These are phyloP conservation scores for Sinhomidia bicolor DNA, from an alignment of 2,888 invertebrate species.

Conservation along the genomic window DNA sequence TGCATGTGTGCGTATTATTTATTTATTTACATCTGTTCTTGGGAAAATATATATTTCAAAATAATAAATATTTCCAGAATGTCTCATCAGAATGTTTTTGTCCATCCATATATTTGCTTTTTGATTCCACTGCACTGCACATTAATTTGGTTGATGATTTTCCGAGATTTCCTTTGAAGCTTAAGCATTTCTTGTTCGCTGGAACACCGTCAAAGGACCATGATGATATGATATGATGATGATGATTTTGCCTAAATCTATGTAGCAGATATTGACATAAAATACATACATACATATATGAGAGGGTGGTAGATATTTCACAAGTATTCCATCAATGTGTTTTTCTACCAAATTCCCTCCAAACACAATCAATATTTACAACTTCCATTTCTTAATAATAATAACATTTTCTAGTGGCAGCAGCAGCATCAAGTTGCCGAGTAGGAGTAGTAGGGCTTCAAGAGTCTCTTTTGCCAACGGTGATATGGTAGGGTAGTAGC, in stretches of 20 bases:
- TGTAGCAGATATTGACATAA: background rate
- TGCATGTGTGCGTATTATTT: no score
- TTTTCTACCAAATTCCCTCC: background rate
- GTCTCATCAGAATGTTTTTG: background rate
- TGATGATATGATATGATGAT: background rate
- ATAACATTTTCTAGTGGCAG: constrained; percentile 26
- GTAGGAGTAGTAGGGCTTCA: background rate
- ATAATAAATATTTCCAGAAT: background rate
- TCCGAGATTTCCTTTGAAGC: constrained; percentile 53
- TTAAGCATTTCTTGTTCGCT: background rate
- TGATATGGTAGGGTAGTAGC: no score
- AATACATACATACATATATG: no score
- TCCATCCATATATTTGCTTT: constrained; percentile 26
- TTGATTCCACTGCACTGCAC: constrained; percentile 51
- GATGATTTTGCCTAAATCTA: background rate
- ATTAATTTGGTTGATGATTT: constrained; percentile 51
- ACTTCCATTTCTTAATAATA: no score
- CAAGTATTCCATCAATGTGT: no score
- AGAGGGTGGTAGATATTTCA: constrained; percentile 2
- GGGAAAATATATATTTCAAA: no score
- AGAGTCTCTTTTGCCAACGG: constrained; percentile 9
- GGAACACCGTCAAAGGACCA: constrained; percentile 27
- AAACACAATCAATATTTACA: constrained; percentile 45
- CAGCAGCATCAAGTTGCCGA: constrained; percentile 24
- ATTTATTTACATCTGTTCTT: no score